These are phyloP conservation scores for Bombus soroeensis DNA, from an alignment of 1,140 invertebrate species.

Conservation along the genomic window DNA sequence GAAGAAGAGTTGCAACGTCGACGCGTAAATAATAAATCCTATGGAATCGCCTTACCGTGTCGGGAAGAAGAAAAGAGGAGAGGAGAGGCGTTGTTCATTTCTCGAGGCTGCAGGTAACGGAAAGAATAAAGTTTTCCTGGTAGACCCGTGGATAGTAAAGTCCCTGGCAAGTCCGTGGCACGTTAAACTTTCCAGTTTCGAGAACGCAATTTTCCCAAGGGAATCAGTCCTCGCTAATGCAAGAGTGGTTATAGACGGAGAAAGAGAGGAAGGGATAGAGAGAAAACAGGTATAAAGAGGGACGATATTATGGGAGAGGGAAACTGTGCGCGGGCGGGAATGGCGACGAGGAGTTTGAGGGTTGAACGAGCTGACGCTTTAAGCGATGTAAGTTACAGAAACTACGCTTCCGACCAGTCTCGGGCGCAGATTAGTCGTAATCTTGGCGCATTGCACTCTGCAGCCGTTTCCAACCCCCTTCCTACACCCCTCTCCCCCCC, in stretches of 20 bases:
- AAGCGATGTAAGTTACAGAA: conserved; percentile 71
- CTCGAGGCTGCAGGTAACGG: neutral
- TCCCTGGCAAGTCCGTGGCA: conserved; percentile 16
- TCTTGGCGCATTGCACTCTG: conserved; percentile 68
- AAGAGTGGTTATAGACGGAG: conserved; percentile 26
- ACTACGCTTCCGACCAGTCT: conserved; percentile 66
- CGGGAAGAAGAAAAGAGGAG: neutral
- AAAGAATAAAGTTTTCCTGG: conserved; percentile 31
- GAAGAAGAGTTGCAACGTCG: neutral
- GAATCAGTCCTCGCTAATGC: conserved; percentile 64
- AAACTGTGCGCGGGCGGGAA: conserved; percentile 26
- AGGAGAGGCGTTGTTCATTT: conserved; percentile 4
- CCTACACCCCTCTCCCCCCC: no score
- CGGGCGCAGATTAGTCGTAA: conserved; percentile 71
- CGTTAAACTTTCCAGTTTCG: conserved; percentile 57
- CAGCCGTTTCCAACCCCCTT: conserved; percentile 34
- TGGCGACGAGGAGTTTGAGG: conserved; percentile 53
- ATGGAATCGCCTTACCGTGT: conserved; percentile 34
- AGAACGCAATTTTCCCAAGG: conserved; percentile 60
- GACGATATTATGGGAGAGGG: conserved; percentile 2
- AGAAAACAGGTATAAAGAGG: neutral
- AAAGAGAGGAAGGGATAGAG: neutral
- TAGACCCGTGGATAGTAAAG: neutral
- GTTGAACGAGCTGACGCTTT: conserved; percentile 68
- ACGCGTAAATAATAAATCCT: conserved; percentile 43